A percentile compares a stretch with the other conserved stretches of the same genome.
Conservation (phyloP, 2,113 vertebrate species). For the Leuciscus idus region DNA sequence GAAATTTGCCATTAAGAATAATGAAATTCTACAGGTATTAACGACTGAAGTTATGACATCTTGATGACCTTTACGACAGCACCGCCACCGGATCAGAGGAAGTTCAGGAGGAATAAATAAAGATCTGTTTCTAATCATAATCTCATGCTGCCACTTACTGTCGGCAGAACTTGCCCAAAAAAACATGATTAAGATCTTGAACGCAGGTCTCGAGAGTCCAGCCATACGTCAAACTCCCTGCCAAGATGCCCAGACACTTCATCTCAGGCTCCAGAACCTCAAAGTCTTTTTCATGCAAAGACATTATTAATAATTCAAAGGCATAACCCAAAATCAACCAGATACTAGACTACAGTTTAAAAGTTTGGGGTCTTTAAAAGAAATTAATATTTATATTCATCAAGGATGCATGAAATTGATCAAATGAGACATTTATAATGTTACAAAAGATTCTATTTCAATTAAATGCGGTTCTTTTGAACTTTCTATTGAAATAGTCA, state of each 20-base stretch:
- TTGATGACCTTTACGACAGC: no score
- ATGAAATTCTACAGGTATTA: no score
- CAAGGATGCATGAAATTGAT: background rate
- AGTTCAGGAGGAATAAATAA: background rate
- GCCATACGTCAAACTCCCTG: background rate
- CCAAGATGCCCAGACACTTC: background rate
- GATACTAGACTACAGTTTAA: no score
- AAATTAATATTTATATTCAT: background rate
- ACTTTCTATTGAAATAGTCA: no score
- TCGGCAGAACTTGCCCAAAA: background rate
- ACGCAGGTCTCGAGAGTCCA: background rate
- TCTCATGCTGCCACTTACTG: background rate
- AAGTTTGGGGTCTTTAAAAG: background rate
- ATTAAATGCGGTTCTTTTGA: no score
- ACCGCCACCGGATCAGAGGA: background rate
- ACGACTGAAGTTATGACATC: no score
- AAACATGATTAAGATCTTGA: background rate
- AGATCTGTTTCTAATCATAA: conserved; percentile 4
- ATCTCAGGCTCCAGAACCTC: background rate
- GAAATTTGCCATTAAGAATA: no score
- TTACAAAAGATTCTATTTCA: no score
- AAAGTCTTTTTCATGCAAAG: no score
- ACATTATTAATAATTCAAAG: background rate
- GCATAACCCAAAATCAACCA: background rate
- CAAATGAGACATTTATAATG: background rate